phyloP scores from a whole-genome alignment of 2,888 invertebrate species.

The Xestia c-nigrum region DNA sequence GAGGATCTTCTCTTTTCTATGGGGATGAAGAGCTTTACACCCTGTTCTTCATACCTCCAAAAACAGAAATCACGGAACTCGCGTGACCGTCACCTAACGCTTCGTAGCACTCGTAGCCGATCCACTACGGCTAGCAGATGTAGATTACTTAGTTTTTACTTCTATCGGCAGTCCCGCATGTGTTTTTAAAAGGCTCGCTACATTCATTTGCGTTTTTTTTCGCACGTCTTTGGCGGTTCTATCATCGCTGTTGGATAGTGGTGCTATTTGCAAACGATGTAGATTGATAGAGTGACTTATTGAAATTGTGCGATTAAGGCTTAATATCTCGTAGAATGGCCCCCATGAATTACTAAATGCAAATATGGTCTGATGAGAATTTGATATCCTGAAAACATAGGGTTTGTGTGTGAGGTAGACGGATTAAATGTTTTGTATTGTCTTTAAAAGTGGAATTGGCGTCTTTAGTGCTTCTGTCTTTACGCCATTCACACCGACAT shows the following conservation, averaged over 20 bases:
- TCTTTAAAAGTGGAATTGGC: conserved; percentile 14
- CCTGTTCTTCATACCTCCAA: no score
- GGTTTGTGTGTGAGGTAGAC: conserved; percentile 17
- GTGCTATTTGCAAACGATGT: not conserved
- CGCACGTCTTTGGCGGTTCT: not conserved
- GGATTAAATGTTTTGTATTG: conserved; percentile 24
- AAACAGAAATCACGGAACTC: no score
- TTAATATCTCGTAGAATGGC: not conserved
- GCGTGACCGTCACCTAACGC: no score
- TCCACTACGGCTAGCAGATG: no score
- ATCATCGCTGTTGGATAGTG: not conserved
- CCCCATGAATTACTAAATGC: not conserved
- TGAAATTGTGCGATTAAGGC: not conserved
- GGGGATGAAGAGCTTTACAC: no score
- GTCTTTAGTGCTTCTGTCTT: conserved; percentile 32
- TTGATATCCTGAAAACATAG: not conserved
- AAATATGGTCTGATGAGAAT: conserved; percentile 37
- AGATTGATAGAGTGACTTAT: no score
- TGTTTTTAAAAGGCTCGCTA: no score
- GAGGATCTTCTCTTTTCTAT: not conserved
- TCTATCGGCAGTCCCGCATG: no score
- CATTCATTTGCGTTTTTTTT: no score
- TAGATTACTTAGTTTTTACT: no score
- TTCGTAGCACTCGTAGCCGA: no score
- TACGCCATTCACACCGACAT: conserved; percentile 9